Evolutionary conservation across 2,797 vertebrate species (phyloP).

Genomic region (Threskiornis aethiopicus): DNA sequence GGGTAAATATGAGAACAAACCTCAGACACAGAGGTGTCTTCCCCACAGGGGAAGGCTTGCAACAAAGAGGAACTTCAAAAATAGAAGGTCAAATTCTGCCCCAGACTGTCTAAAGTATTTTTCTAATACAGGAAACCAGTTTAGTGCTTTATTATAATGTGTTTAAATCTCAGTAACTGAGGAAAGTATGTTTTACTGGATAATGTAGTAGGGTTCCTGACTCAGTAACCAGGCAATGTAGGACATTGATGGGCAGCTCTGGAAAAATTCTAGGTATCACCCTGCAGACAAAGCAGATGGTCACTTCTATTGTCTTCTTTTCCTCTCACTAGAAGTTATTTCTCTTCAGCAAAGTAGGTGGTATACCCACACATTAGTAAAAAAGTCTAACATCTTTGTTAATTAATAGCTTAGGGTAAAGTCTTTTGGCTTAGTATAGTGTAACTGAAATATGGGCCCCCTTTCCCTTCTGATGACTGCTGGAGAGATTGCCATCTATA

Average conservation of each 20-base stretch:
- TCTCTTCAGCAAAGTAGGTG: not conserved
- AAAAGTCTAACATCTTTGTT: not conserved
- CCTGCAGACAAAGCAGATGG: not conserved
- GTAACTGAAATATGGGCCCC: not conserved
- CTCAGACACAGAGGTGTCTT: not conserved
- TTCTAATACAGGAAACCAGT: not conserved
- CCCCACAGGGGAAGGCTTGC: not conserved
- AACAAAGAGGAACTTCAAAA: not conserved
- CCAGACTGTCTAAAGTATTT: not conserved
- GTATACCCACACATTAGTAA: not conserved
- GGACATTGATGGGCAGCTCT: not conserved
- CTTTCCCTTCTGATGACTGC: not conserved
- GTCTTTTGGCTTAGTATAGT: not conserved
- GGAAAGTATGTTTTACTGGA: not conserved
- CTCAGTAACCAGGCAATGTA: not conserved
- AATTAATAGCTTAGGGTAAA: not conserved
- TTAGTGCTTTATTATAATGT: not conserved
- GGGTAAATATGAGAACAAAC: not conserved
- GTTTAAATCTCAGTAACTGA: not conserved
- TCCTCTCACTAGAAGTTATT: not conserved
- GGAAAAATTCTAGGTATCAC: not conserved
- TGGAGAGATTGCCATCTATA: not conserved
- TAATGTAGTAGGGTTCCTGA: not conserved
- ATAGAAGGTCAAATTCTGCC: not conserved
- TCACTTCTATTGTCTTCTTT: not conserved